Evolutionary conservation across 2,888 invertebrate species (phyloP).

Genomic region (Flexamia atlantica): DNA sequence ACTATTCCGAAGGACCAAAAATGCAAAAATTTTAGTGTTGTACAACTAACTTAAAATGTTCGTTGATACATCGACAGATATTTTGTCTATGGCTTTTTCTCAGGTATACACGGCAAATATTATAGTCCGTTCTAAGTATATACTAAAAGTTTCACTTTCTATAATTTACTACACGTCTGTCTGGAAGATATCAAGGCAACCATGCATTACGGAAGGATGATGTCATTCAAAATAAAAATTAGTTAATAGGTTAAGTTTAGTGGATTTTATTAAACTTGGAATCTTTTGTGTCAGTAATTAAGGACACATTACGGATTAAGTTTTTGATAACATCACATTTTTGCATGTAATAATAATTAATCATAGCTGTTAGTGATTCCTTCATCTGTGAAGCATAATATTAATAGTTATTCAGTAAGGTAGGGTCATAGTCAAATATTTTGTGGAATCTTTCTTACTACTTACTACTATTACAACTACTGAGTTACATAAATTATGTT

Average conservation of each 20-base stretch:
- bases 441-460: no score
- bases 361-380: background rate
- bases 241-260: constrained; percentile 26
- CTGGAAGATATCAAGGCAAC: background rate
- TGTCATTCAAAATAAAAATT: constrained; percentile 24
- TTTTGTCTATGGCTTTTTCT: no score
- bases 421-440: background rate
- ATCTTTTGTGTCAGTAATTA: background rate
- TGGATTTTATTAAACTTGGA: background rate
- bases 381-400: background rate
- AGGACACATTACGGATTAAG: background rate
- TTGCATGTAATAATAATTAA: background rate
- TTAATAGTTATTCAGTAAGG: background rate
- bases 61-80: no score
- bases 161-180: background rate
- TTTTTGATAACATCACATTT: constrained; percentile 4
- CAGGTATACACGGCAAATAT: no score
- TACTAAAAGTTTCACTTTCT: background rate
- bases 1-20: no score
- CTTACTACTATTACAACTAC: no score
- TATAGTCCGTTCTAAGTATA: no score
- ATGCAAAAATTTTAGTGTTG: no score
- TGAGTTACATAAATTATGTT: constrained; percentile 3
- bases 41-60: no score
- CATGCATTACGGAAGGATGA: background rate